Evolutionary conservation across 2,113 vertebrate species (phyloP), one percentile per base, ranked within the genome.

Genomic region (Trachemys scripta): DNA sequence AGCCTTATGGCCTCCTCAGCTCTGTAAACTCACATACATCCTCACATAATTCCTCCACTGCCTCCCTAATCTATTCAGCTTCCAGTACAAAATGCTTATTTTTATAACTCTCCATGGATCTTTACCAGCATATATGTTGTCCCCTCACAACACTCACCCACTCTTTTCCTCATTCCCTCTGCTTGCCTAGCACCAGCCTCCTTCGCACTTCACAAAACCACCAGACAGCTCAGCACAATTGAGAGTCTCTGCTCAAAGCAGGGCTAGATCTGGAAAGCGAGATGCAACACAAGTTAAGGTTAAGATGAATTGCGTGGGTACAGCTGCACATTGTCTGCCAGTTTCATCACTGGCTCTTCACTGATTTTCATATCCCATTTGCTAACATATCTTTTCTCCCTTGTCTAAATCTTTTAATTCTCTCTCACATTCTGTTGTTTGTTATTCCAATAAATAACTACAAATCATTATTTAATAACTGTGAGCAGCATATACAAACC

Each of bases 401-500:
- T 84, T 95, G 72, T 82, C n/a, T 91, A 6, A 59, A 56, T 96
- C 83, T 96, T 89, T 92, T 92, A 31, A 50, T 95, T 96, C 78
- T 94, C 94, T 86, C 35, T 22, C 56, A 0, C 0, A 86, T 25
- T 42, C 84, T 96, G 79, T 80, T 84, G 83, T 95, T 94, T 3
- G 1, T 93, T 96, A 94, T 81, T 78, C 78, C 35, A 80, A 20
- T 93, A 94, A 94, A 90, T 96, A 95, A 80, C 38, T 84, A 78
- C 93, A 94, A 95, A 93, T 94, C 45, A 65, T 45, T 85, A 38
- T 84, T 95, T 95, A 93, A 92, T 92, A 95, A 47, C 92, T 89
- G 72, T 16, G 0, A 3, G 93, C 94, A 89, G 62, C 95, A 91
- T 95, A 93, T 90, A 88, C 93, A 96, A 96, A 82, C 45, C 49